phyloP scores from a whole-genome alignment of 2,888 invertebrate species.

The Eumerus sabulonum region DNA sequence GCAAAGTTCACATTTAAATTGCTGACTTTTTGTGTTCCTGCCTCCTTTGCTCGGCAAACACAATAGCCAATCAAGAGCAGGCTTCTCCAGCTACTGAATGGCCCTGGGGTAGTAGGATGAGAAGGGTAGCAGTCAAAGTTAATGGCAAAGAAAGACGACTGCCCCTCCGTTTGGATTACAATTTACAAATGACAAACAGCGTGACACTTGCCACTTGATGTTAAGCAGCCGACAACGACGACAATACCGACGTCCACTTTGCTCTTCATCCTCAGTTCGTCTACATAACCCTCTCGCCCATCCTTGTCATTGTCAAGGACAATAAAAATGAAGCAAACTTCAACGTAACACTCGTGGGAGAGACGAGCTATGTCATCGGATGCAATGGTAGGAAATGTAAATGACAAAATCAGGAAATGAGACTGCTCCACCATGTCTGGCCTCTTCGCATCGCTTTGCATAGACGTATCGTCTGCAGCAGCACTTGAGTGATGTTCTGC shows the following conservation, averaged over 20 bases:
- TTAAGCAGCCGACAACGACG: slow-evolving; percentile 27
- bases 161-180: slow-evolving; percentile 42
- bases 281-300: not conserved
- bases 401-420: slow-evolving; percentile 53
- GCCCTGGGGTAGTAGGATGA: not conserved
- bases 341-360: slow-evolving; percentile 35
- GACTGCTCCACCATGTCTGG: slow-evolving; percentile 31
- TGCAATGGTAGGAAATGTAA: slow-evolving; percentile 50
- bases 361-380: slow-evolving; percentile 29
- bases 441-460: not conserved
- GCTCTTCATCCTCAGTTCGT: slow-evolving; percentile 1
- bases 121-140: slow-evolving; percentile 1
- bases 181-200: slow-evolving; percentile 58
- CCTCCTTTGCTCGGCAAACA: slow-evolving; percentile 28
- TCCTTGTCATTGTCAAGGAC: slow-evolving; percentile 46
- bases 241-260: slow-evolving; percentile 25
- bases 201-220: slow-evolving; percentile 57
- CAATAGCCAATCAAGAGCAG: slow-evolving; percentile 56
- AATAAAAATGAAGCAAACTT: slow-evolving; percentile 36
- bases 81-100: not conserved
- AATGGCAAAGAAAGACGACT: slow-evolving; percentile 25
- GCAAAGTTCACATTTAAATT: slow-evolving; percentile 60
- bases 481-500: too few relatives aligned
- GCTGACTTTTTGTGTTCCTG: slow-evolving; percentile 33
- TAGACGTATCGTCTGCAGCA: too few relatives aligned